Conservation (phyloP, 2,888 invertebrate species). For the Calliphora vomitoria region DNA sequence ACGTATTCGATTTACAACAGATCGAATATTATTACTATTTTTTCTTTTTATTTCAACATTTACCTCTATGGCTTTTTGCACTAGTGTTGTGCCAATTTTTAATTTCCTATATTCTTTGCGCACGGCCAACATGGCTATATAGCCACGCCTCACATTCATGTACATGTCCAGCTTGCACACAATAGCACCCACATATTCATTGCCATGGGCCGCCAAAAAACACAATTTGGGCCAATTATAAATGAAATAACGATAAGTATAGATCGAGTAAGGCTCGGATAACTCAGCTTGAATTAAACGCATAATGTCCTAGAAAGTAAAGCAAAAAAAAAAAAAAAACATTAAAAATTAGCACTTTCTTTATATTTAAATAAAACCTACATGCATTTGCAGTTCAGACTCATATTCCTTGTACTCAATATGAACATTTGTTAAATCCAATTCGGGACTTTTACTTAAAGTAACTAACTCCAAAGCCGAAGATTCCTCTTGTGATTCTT, state of each 20-base stretch:
- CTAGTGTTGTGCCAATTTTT: constrained; percentile 95
- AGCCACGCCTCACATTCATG: constrained; percentile 96
- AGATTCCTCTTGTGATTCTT: constrained; percentile 10
- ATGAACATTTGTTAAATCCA: constrained; percentile 78
- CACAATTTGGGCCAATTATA: constrained; percentile 99
- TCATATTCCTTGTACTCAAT: constrained; percentile 91
- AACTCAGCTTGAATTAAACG: constrained; percentile 99
- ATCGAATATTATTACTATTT: not conserved
- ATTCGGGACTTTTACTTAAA: constrained; percentile 63
- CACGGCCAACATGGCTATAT: constrained; percentile 99
- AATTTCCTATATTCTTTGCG: constrained; percentile 97
- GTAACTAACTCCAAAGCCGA: constrained; percentile 12
- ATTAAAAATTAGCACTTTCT: not conserved
- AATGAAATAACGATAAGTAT: constrained; percentile 99
- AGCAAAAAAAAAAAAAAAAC: not conserved
- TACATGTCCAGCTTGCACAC: constrained; percentile 99
- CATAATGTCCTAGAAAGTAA: constrained; percentile 91
- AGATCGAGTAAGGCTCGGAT: constrained; percentile 99
- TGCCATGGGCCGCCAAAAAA: constrained; percentile 95
- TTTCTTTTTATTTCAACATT: constrained; percentile 31
- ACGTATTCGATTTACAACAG: too few relatives aligned
- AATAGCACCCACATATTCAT: constrained; percentile 97
- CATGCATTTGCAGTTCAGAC: constrained; percentile 98
- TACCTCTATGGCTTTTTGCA: constrained; percentile 91
- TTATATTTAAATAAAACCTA: constrained; percentile 73